Evolutionary conservation across 1,140 invertebrate species (phyloP).

Genomic region (Brachionus rubens): DNA sequence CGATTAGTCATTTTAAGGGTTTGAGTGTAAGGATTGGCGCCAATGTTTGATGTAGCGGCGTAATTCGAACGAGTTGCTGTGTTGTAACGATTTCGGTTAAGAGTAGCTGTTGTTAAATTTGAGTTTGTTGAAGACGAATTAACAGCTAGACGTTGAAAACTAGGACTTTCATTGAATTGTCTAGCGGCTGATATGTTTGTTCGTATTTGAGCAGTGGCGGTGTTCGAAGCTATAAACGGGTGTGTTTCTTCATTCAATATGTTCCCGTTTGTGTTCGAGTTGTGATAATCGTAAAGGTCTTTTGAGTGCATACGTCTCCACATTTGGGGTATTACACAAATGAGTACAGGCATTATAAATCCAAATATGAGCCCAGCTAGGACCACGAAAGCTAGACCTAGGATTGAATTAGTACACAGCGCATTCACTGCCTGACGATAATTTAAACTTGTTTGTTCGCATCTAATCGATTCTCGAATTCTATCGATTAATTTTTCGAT

Average conservation of each 20-base stretch:
- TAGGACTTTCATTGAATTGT: slow-evolving; percentile 46
- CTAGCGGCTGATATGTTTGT: slow-evolving; percentile 43
- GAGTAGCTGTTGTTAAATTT: not conserved
- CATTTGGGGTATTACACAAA: slow-evolving; percentile 29
- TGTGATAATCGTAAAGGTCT: slow-evolving; percentile 15
- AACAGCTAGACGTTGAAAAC: slow-evolving; percentile 30
- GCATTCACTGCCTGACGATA: slow-evolving; percentile 21
- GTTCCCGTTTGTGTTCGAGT: not conserved
- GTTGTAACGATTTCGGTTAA: slow-evolving; percentile 26
- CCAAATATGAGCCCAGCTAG: slow-evolving; percentile 21
- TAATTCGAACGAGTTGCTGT: slow-evolving; percentile 10
- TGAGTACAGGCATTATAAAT: slow-evolving; percentile 19
- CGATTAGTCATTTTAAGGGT: slow-evolving; percentile 36
- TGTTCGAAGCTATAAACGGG: slow-evolving; percentile 23
- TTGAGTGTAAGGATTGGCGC: slow-evolving; percentile 14
- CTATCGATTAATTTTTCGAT: slow-evolving; percentile 20
- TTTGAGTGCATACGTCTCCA: slow-evolving; percentile 37
- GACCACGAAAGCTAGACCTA: not conserved
- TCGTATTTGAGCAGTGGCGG: not conserved
- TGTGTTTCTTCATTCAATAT: slow-evolving; percentile 23
- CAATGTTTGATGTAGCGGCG: not conserved
- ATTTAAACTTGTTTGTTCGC: slow-evolving; percentile 28
- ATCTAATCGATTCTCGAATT: not conserved
- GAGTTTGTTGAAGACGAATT: slow-evolving; percentile 24
- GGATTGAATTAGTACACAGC: slow-evolving; percentile 31